Base-by-base conservation (phyloP, 2,888 invertebrate genomes). In the Nephrotoma guestfalica region DNA sequence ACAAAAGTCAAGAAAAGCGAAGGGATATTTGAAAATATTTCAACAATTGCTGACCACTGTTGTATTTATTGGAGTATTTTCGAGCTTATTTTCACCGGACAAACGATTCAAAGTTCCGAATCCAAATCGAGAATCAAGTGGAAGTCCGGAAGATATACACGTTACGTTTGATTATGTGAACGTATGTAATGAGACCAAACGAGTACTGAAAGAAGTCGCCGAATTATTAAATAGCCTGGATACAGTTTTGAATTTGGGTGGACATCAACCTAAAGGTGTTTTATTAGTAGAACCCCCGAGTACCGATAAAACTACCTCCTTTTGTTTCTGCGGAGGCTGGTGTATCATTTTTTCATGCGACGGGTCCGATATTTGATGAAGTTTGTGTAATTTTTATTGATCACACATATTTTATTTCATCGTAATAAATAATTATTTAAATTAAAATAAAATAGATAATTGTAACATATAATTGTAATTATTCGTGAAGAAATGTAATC, bases 331-430 rank as follows among this genome's bases (percentile, higher is more conserved):
- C 99, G 0, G 99, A 99, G 93, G 99, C 99, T 1, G 94, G 96
- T 57, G 99, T 99, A 83, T 99, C 99, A 0, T 99, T 99, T 93
- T 99, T 99, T 92, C 98, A 99, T 92, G 98, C 98, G 0, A 97
- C 99, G 0, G 99, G 99, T 0, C 98, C 99, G 0, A 99, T 99
- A 93, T 99, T 99, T 91, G 99, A 99, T 91, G 99, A 99, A 93
- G 96, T 99, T 83, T 94, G 99, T 86, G 99, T 99, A 4, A n/a
- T n/a, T n/a, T n/a, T n/a, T n/a, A n/a, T n/a, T n/a, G n/a, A n/a
- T n/a, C n/a, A n/a, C n/a, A n/a, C n/a, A n/a, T n/a, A n/a, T n/a
- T n/a, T n/a, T n/a, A n/a, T n/a, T n/a, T n/a, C n/a, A n/a, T n/a
- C n/a, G n/a, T n/a, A n/a, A n/a, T n/a, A n/a, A n/a, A n/a, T n/a